These are phyloP conservation scores for Hesperia comma DNA, from an alignment of 2,888 invertebrate species.

Conservation along the genomic window DNA sequence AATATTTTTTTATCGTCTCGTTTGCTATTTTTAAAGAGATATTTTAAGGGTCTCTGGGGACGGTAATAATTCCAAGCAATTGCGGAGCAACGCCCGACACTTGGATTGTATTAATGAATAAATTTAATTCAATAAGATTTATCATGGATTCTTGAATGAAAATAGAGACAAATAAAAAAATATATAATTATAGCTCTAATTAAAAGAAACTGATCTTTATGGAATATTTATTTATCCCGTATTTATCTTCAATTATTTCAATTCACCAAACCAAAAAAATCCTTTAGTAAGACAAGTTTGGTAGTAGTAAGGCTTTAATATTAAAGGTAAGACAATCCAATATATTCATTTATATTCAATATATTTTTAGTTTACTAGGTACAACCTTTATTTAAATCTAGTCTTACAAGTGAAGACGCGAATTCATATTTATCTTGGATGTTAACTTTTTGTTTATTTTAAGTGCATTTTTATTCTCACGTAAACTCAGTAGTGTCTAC, in stretches of 20 bases:
- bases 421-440: too few relatives aligned
- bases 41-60: constrained; percentile 38
- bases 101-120: constrained; percentile 27
- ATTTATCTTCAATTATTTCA: not conserved
- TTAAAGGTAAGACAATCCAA: too few relatives aligned
- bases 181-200: not conserved
- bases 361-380: too few relatives aligned
- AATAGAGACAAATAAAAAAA: not conserved
- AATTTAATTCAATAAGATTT: constrained; percentile 26
- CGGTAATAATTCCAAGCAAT: constrained; percentile 24
- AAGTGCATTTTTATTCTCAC: too few relatives aligned
- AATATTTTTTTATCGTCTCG: constrained; percentile 43
- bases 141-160: constrained; percentile 22
- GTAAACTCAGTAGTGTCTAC: not conserved
- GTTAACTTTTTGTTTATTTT: too few relatives aligned
- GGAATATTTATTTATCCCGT: not conserved
- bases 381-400: too few relatives aligned
- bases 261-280: not conserved
- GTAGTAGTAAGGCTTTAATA: too few relatives aligned
- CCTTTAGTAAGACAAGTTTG: too few relatives aligned
- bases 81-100: constrained; percentile 14
- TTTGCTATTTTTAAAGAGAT: constrained; percentile 39
- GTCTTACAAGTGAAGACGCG: too few relatives aligned
- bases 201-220: not conserved
- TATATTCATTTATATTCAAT: too few relatives aligned